Evolutionary conservation across 2,113 vertebrate genomes (phyloP), one percentile per base, ranked within the genome.

Genomic region (Bufo bufo): DNA sequence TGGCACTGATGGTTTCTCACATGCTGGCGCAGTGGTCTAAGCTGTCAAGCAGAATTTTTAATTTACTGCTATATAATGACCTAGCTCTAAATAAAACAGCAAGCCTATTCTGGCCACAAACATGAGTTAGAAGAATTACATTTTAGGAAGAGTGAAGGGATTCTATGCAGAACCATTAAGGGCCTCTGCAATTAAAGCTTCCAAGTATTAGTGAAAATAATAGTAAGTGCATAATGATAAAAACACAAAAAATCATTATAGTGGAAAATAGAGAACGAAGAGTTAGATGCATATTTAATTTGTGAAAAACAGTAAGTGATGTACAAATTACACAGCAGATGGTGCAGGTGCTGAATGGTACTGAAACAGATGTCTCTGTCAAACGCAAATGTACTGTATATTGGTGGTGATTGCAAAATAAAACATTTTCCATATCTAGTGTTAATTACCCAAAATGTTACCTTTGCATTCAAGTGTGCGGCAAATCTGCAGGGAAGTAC

Each of bases 341-440:
- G 81, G 81, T 83, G 47, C 81, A 83, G 81, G 81, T 69, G 81
- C 33, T 69, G 33, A 69, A 61, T 23, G 47, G 43, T 50, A 47
- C 81, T 50, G 61, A 66, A 69, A 83, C 61, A 83, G 81, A 83
- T 83, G 81, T 83, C 81, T 66, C 61, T 50, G 61, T 83, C 61
- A 83, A 65, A 66, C 20, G 47, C 61, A 50, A 10, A 66, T 50
- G 61, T 33, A 33, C 33, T 33, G 33, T 83, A 50, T 19, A 83
- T 14, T 83, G 10, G 43, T 66, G 16, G 61, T 2, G 61, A 45
- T 66, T 83, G 61, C 59, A 83, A 83, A 83, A 65, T 50, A 69
- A 14, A 66, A 83, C 49, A 16, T 83, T 66, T 23, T 65, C 17
- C 61, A 52, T 65, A 82, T 82, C 47, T 83, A 20, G 61, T 83